Evolutionary conservation across 2,797 vertebrate species (phyloP).

Genomic region (Pelodytes ibericus): DNA sequence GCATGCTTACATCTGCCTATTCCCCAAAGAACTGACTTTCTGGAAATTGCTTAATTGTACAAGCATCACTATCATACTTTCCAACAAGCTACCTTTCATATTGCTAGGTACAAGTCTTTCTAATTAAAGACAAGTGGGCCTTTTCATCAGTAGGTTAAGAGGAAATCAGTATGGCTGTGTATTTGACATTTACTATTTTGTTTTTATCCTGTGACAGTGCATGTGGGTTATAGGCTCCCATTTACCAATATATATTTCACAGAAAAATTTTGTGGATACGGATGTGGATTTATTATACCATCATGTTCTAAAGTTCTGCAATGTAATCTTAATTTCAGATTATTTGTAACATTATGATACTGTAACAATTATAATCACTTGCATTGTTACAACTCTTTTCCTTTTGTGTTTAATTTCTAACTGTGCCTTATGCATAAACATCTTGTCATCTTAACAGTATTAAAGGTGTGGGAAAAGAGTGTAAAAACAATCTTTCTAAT

Average conservation of each 20-base stretch:
- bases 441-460: too few species aligned
- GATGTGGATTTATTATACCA: not conserved
- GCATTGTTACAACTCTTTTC: too few species aligned
- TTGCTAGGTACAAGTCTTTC: conserved; percentile 1
- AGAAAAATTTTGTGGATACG: too few species aligned
- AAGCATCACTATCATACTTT: conserved; percentile 2
- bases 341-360: not conserved
- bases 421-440: too few species aligned
- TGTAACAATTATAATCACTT: too few species aligned
- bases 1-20: not conserved
- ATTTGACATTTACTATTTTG: conserved; percentile 33
- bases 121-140: conserved; percentile 28
- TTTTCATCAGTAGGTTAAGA: not conserved
- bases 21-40: conserved; percentile 19
- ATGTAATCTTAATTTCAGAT: not conserved
- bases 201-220: conserved; percentile 26
- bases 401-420: too few species aligned
- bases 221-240: conserved; percentile 10
- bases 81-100: conserved; percentile 6
- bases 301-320: conserved; percentile 3
- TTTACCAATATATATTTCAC: conserved; percentile 19
- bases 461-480: too few species aligned
- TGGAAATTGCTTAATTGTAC: conserved; percentile 21
- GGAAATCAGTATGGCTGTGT: not conserved
- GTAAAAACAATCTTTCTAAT: too few species aligned